phyloP scores from a whole-genome alignment of 64 coral and sea anemone genomes.

The Acropora yongei region DNA sequence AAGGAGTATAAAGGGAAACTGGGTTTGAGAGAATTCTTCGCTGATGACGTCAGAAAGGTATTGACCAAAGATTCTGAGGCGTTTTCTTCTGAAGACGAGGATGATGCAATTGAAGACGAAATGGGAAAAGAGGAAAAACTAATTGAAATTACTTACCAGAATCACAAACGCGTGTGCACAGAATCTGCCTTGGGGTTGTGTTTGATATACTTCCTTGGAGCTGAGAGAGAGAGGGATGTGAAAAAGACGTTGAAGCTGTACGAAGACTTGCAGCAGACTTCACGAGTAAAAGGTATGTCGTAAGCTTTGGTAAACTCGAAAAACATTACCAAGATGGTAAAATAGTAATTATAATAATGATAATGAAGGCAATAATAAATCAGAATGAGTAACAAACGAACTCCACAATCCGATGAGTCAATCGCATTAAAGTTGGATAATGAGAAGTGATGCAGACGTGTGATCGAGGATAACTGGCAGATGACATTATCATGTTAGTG shows the following conservation, averaged over 20 bases:
- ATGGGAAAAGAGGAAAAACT: background rate
- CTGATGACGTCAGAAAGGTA: constrained; percentile 61
- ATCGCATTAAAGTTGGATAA: too few relatives aligned
- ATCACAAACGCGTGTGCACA: constrained; percentile 80
- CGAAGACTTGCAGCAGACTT: constrained; percentile 38
- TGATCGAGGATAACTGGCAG: too few relatives aligned
- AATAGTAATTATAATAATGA: too few relatives aligned
- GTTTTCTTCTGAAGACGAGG: background rate
- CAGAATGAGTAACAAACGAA: too few relatives aligned
- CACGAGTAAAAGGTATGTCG: constrained; percentile 61
- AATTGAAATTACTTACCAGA: constrained; percentile 75
- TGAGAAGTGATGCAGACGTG: too few relatives aligned
- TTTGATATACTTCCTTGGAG: constrained; percentile 83
- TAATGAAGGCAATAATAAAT: too few relatives aligned
- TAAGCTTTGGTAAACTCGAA: background rate
- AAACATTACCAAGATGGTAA: background rate
- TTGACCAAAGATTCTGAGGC: background rate
- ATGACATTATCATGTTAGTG: too few relatives aligned
- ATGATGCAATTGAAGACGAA: background rate
- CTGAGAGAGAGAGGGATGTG: constrained; percentile 36
- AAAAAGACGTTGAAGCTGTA: constrained; percentile 51
- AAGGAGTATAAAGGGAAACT: constrained; percentile 79
- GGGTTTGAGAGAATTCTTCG: constrained; percentile 66
- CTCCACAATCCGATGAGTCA: too few relatives aligned
- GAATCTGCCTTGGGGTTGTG: constrained; percentile 74